phyloP scores from a whole-genome alignment of 2,888 invertebrate genomes.

The Trilocha varians region DNA sequence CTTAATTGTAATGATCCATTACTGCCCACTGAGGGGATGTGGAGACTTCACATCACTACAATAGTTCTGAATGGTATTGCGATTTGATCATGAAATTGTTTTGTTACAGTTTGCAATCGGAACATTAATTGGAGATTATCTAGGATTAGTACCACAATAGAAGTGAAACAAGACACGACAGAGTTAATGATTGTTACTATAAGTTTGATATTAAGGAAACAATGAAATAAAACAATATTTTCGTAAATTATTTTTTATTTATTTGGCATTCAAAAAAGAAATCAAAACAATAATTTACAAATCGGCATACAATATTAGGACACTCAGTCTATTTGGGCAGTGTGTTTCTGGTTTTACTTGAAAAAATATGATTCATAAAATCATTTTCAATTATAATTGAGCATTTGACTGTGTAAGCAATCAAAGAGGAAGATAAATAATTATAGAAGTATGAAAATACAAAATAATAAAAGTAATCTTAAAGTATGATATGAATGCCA shows the following conservation, averaged over 20 bases:
- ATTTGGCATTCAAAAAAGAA: conserved; percentile 71
- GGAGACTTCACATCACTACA: too few species aligned
- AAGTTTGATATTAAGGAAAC: not conserved
- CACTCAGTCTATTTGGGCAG: conserved; percentile 70
- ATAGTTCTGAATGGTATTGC: too few species aligned
- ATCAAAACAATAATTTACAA: conserved; percentile 54
- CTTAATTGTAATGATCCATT: too few species aligned
- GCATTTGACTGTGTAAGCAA: not conserved
- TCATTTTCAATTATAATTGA: not conserved
- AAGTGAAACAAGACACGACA: conserved; percentile 7
- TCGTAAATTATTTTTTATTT: conserved; percentile 45
- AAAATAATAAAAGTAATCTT: not conserved
- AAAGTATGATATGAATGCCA: not conserved
- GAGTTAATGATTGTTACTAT: conserved; percentile 6
- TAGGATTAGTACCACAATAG: conserved; percentile 82
- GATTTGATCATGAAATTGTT: conserved; percentile 24
- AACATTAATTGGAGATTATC: conserved; percentile 98
- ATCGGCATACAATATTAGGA: conserved; percentile 64
- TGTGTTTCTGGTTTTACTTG: conserved; percentile 16
- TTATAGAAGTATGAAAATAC: not conserved
- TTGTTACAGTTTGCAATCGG: conserved; percentile 96
- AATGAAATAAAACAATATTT: conserved; percentile 25
- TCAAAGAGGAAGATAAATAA: not conserved
- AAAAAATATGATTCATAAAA: not conserved
- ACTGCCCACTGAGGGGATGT: too few species aligned